These are phyloP conservation scores for Cistogaster globosa DNA, from an alignment of 2,888 invertebrate species.

Conservation along the genomic window DNA sequence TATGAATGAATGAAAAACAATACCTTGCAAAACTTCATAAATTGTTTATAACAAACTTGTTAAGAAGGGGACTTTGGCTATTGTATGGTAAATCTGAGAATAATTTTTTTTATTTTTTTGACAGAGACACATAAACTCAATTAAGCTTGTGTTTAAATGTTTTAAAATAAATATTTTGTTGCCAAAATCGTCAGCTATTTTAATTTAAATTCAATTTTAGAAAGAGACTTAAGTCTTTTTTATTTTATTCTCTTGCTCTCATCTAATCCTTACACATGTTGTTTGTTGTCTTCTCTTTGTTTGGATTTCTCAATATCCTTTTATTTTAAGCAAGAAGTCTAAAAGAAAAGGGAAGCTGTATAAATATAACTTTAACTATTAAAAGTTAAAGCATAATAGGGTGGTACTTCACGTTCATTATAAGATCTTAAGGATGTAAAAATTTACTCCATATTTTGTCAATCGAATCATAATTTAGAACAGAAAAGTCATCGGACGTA, in stretches of 20 bases:
- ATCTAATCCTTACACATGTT: constrained; percentile 45
- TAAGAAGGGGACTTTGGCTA: constrained; percentile 19
- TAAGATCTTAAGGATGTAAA: too few species aligned
- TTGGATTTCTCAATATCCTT: constrained; percentile 32
- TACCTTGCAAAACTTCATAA: constrained; percentile 32
- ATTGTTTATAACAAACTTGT: constrained; percentile 44
- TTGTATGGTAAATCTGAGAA: constrained; percentile 34
- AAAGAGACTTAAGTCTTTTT: too few species aligned
- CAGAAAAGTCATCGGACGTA: too few species aligned
- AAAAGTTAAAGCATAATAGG: background rate
- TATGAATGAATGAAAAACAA: background rate
- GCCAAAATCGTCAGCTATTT: too few species aligned
- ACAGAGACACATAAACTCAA: too few species aligned
- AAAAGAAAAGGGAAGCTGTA: background rate
- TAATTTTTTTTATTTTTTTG: too few species aligned
- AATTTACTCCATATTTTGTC: too few species aligned
- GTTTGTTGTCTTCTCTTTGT: constrained; percentile 16
- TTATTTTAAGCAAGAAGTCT: constrained; percentile 10
- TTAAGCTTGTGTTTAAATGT: too few species aligned
- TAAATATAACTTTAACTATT: background rate
- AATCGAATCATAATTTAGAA: too few species aligned
- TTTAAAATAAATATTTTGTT: too few species aligned
- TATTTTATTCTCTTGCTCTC: too few species aligned
- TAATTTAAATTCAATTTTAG: too few species aligned
- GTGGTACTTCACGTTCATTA: background rate